Evolutionary conservation across 2,113 vertebrate genomes (phyloP).

Genomic region (Cyanoramphus novaezelandiae): DNA sequence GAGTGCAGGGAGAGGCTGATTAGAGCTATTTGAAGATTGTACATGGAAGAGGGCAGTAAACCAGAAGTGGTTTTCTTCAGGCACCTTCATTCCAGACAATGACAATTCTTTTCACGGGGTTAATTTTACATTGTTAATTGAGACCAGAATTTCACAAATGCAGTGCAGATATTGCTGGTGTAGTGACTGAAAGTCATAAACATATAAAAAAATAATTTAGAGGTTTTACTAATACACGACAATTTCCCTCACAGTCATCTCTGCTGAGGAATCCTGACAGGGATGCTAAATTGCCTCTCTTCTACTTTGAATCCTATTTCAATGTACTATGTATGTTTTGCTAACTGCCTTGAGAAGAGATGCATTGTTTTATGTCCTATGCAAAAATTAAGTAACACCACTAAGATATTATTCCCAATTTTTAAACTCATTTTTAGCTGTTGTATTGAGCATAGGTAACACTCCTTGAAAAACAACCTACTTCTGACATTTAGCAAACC

Average conservation of each 20-base stretch:
- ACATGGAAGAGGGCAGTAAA: slow-evolving; percentile 18
- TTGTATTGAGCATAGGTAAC: not conserved
- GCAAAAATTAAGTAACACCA: not conserved
- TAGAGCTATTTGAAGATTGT: slow-evolving; percentile 20
- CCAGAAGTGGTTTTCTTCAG: not conserved
- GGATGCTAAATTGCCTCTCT: not conserved
- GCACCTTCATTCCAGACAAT: not conserved
- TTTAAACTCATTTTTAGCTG: not conserved
- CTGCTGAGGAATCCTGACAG: not conserved
- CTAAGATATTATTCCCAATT: not conserved
- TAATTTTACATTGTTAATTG: not conserved
- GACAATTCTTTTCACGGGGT: not conserved
- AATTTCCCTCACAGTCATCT: not conserved
- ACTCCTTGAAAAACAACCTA: not conserved
- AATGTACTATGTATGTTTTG: not conserved
- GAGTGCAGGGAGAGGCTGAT: not conserved
- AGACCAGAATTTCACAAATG: not conserved
- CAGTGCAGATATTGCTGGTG: not conserved
- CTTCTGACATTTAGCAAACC: not conserved
- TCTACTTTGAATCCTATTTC: not conserved
- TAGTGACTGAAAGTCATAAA: not conserved
- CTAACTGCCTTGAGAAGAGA: not conserved
- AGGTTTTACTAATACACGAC: not conserved
- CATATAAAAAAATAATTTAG: not conserved
- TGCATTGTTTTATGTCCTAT: not conserved